These are phyloP conservation scores for Rhinichthys klamathensis DNA, from an alignment of 2,113 vertebrate species.

Conservation along the genomic window DNA sequence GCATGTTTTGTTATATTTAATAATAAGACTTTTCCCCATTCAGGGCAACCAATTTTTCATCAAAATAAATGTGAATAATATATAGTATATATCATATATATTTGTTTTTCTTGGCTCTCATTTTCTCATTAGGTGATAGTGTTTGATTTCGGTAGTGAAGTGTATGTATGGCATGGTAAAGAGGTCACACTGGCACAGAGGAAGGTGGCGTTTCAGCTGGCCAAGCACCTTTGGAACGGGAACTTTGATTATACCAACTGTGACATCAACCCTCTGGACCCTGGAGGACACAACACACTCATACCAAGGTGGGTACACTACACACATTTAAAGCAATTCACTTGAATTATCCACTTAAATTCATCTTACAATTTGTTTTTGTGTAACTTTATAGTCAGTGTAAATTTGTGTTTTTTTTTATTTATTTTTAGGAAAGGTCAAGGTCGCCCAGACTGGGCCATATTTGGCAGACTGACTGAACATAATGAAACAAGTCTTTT, in stretches of 20 bases:
- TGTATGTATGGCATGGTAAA: conserved; percentile 98
- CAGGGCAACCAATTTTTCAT: neutral
- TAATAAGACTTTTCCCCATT: neutral
- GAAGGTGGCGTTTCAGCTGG: conserved; percentile 96
- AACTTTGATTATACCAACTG: conserved; percentile 97
- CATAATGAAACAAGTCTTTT: conserved; percentile 95
- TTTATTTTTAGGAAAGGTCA: conserved; percentile 85
- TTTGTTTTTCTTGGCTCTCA: neutral
- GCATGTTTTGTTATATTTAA: neutral
- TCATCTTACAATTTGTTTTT: neutral
- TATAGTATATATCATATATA: too few relatives aligned
- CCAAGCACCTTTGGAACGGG: conserved; percentile 98
- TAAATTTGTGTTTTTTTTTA: neutral
- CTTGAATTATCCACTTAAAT: neutral
- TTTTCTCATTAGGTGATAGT: conserved; percentile 85
- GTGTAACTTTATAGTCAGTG: neutral
- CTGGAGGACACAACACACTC: conserved; percentile 90
- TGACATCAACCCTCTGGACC: conserved; percentile 96
- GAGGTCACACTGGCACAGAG: conserved; percentile 93
- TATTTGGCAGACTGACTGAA: conserved; percentile 95
- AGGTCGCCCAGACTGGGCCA: conserved; percentile 95
- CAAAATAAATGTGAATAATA: too few relatives aligned
- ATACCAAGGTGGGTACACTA: conserved; percentile 85
- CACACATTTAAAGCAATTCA: neutral
- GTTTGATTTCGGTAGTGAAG: conserved; percentile 98